These are phyloP conservation scores for Phrynocephalus guinanensis DNA, from an alignment of 2,797 vertebrate species.

Conservation along the genomic window DNA sequence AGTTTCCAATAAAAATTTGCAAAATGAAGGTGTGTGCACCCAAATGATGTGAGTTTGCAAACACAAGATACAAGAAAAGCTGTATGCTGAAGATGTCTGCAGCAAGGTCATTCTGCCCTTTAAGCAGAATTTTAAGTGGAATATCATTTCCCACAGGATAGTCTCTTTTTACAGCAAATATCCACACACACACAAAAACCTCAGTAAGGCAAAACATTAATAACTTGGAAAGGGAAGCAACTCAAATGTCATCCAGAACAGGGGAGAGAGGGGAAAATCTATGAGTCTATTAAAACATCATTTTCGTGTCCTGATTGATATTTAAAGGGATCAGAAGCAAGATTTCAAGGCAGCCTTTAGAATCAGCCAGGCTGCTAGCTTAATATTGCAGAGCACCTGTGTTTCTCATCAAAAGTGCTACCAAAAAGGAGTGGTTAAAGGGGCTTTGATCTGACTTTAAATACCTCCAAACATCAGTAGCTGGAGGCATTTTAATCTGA, in stretches of 20 bases:
- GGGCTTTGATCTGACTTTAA: conserved; percentile 77
- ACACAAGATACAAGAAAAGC: neutral
- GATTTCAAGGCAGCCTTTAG: conserved; percentile 61
- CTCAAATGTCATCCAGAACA: conserved; percentile 52
- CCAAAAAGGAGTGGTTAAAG: conserved; percentile 69
- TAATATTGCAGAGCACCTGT: conserved; percentile 69
- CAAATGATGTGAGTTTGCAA: neutral
- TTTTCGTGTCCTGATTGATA: conserved; percentile 58
- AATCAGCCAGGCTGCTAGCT: conserved; percentile 57
- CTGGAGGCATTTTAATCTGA: conserved; percentile 76
- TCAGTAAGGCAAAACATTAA: conserved; percentile 33
- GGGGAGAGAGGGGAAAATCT: neutral
- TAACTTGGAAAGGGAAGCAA: conserved; percentile 53
- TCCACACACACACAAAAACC: conserved; percentile 11
- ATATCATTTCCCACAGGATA: conserved; percentile 12
- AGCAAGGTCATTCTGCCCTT: conserved; percentile 39
- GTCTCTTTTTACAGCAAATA: conserved; percentile 36
- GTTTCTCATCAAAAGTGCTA: conserved; percentile 76
- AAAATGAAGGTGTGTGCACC: neutral
- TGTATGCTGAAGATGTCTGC: neutral
- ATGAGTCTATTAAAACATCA: conserved; percentile 57
- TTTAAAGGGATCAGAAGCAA: conserved; percentile 66
- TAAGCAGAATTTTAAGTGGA: conserved; percentile 19
- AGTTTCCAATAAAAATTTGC: neutral
- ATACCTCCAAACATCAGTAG: conserved; percentile 72